These are phyloP conservation scores for Drosophila punjabiensis DNA, from an alignment of 1,140 invertebrate species.

Conservation along the genomic window DNA sequence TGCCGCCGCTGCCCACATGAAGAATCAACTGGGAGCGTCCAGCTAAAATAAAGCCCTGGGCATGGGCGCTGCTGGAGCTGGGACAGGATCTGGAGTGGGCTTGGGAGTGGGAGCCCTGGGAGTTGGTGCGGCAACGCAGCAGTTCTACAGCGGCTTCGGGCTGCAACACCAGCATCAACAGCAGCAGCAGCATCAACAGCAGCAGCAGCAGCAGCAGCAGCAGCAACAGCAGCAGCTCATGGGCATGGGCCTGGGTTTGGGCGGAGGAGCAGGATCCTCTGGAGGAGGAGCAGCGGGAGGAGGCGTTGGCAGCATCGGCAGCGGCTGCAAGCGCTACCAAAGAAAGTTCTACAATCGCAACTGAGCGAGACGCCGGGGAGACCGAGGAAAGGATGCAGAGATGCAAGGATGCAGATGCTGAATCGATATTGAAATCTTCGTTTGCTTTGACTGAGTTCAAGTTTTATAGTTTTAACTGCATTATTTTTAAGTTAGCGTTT, in stretches of 20 bases:
- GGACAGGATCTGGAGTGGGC: constrained; percentile 5
- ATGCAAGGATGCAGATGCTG: constrained; percentile 2
- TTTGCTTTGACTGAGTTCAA: constrained; percentile 81
- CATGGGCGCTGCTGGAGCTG: constrained; percentile 34
- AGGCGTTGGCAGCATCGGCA: constrained; percentile 72
- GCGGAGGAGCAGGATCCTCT: constrained; percentile 39
- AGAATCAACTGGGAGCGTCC: constrained; percentile 82
- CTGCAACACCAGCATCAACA: constrained; percentile 55
- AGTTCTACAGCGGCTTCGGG: constrained; percentile 68
- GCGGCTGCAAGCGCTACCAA: constrained; percentile 83
- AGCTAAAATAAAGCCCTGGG: constrained; percentile 85
- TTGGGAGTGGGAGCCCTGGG: constrained; percentile 17
- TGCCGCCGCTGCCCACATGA: constrained; percentile 81
- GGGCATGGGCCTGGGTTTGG: constrained; percentile 58
- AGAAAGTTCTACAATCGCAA: constrained; percentile 85
- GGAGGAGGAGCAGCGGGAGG: constrained; percentile 45
- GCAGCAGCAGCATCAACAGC: constrained; percentile 57
- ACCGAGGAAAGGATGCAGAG: background rate
- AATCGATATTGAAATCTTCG: constrained; percentile 59
- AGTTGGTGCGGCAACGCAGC: constrained; percentile 45
- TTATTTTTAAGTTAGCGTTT: constrained; percentile 35
- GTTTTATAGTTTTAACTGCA: constrained; percentile 61
- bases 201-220: constrained; percentile 47
- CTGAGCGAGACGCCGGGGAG: constrained; percentile 24
- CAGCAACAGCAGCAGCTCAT: constrained; percentile 73